Base-by-base conservation (phyloP, 2,113 vertebrate genomes). In the Anser brachyrhynchus region DNA sequence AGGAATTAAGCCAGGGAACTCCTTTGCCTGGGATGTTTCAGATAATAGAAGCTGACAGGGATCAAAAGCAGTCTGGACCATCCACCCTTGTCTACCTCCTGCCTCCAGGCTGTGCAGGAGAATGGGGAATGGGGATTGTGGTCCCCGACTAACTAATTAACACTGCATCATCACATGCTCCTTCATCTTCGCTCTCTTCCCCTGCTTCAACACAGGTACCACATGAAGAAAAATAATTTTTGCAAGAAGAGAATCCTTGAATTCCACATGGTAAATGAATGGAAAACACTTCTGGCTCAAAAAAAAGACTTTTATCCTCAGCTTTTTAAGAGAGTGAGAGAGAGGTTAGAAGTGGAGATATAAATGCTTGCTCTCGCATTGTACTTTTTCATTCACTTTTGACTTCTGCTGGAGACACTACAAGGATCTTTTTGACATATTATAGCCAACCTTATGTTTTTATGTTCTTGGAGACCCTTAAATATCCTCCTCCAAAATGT, bases 251-350 rank as follows among this genome's bases (percentile, higher is more conserved):
- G 71, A 67, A 57, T 25, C 19, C 8, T 26, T 29, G 22, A 37
- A 37, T 28, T 70, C 21, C 6, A 35, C 14, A 2, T 5, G 80
- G 15, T 10, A 49, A 84, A 54, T 33, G 5, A 3, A 29, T 11
- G 15, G 19, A 77, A 61, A 81, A 8, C 25, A 23, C 3, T 49
- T 6, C 2, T 44, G 14, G 17, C 33, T 74, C 71, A 81, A 19
- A 46, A 70, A 57, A 6, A 20, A 46, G 19, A 46, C 7, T 4
- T 44, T 67, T 43, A 29, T 49, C 11, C 14, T 69, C 11, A 14
- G 2, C 31, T 51, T 62, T 74, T 14, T 29, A 66, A 76, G 21
- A 0, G 3, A 0, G 3, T 51, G 9, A 4, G 23, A 39, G 26
- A 62, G 18, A 84, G 7, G 20, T 29, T 16, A 20, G 9, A 37